Percentiles rank a stretch among this genome's conserved stretches.
phyloP scores from a whole-genome alignment of 2,113 vertebrate genomes.

The Passer montanus region DNA sequence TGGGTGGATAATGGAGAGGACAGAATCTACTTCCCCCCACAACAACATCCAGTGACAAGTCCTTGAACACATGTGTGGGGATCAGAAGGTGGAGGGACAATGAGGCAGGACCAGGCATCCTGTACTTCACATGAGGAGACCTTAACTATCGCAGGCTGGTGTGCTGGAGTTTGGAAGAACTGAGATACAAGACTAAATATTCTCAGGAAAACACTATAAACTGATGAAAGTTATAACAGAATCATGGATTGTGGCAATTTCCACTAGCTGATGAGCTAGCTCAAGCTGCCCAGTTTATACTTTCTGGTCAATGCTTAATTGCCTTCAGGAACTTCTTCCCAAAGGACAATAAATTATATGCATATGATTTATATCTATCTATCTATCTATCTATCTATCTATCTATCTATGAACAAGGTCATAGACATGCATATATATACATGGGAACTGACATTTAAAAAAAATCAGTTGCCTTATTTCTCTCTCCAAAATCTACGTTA shows the following conservation, averaged over 20 bases:
- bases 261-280: not conserved
- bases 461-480: not conserved
- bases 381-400: accelerated
- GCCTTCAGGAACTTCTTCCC: not conserved
- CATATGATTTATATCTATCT: too few relatives aligned
- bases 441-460: not conserved
- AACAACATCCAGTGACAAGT: not conserved
- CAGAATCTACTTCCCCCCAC: not conserved
- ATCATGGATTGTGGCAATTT: not conserved
- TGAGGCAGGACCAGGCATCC: not conserved
- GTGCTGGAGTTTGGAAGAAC: not conserved
- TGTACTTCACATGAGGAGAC: not conserved
- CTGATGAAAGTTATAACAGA: not conserved
- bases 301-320: not conserved
- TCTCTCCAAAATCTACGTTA: not conserved
- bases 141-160: not conserved
- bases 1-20: not conserved
- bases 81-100: not conserved
- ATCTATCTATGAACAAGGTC: too few relatives aligned
- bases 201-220: not conserved
- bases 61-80: accelerated
- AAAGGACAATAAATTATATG: not conserved
- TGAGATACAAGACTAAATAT: not conserved
- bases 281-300: not conserved
- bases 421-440: not conserved